These are phyloP conservation scores for Pelosia muscerda DNA, from an alignment of 2,888 invertebrate genomes.

Conservation along the genomic window DNA sequence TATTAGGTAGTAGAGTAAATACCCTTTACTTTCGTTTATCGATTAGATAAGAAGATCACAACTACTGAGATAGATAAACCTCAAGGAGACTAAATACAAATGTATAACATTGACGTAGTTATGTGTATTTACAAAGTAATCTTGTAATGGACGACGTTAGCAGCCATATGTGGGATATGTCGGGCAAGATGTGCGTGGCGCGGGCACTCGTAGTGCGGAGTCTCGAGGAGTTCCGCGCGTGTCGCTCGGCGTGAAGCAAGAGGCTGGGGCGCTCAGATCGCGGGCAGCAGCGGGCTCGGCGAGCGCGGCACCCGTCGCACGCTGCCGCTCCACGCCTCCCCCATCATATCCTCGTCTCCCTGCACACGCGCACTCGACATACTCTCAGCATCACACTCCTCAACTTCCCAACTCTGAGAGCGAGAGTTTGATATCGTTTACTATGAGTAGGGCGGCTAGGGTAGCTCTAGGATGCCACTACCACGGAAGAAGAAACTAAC, in stretches of 20 bases:
- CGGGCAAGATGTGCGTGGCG: constrained; percentile 38
- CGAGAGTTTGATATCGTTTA: constrained; percentile 82
- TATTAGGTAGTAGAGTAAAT: constrained; percentile 38
- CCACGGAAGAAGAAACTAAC: constrained; percentile 57
- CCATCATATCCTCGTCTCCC: constrained; percentile 89
- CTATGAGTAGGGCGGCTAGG: constrained; percentile 71
- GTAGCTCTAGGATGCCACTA: constrained; percentile 59
- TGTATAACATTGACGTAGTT: constrained; percentile 28
- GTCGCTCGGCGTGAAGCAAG: constrained; percentile 36
- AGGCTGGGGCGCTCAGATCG: constrained; percentile 65
- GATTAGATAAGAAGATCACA: constrained; percentile 41
- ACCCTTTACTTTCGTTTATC: constrained; percentile 45
- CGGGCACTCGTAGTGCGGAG: constrained; percentile 24
- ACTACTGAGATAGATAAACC: constrained; percentile 46
- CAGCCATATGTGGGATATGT: constrained; percentile 65
- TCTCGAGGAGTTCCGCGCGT: constrained; percentile 24
- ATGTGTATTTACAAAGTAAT: constrained; percentile 53
- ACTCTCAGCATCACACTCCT: constrained; percentile 86
- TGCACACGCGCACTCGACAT: constrained; percentile 87
- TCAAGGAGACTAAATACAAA: constrained; percentile 41
- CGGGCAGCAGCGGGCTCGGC: constrained; percentile 81
- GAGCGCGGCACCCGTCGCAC: constrained; percentile 77
- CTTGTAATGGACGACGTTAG: constrained; percentile 53
- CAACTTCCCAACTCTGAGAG: constrained; percentile 86
- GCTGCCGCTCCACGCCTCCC: constrained; percentile 84